Evolutionary conservation across 2,888 invertebrate genomes (phyloP).

Genomic region (Augiades crinisus): DNA sequence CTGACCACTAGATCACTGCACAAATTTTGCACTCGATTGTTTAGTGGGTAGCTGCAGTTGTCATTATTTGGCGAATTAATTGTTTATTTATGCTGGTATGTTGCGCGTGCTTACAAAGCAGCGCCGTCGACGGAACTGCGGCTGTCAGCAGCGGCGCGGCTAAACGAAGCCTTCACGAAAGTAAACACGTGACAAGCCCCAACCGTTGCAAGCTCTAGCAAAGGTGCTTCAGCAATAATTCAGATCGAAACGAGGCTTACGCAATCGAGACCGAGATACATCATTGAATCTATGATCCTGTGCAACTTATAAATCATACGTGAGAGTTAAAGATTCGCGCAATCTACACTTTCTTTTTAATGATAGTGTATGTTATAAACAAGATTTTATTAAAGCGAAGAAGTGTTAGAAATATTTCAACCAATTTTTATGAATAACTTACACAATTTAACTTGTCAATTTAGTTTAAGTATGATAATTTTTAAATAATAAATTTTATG

Average conservation of each 20-base stretch:
- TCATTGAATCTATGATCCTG: conserved; percentile 6
- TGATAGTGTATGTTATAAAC: neutral
- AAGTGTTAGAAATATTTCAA: too few species aligned
- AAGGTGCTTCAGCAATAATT: conserved; percentile 22
- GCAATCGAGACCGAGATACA: conserved; percentile 9
- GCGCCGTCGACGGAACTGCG: conserved; percentile 57
- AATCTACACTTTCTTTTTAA: conserved; percentile 4
- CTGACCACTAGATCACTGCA: conserved; percentile 54
- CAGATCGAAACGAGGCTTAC: conserved; percentile 16
- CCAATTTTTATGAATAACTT: too few species aligned
- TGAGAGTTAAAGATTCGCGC: neutral
- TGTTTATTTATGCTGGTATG: conserved; percentile 24
- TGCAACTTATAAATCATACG: neutral
- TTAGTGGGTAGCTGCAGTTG: conserved; percentile 36
- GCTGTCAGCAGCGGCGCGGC: conserved; percentile 35
- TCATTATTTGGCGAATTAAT: conserved; percentile 34
- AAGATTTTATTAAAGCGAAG: too few species aligned
- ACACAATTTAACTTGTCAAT: too few species aligned
- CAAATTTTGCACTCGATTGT: conserved; percentile 42
- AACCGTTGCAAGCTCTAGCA: conserved; percentile 24
- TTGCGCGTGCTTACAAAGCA: conserved; percentile 53
- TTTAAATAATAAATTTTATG: too few species aligned
- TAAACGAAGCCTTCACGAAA: conserved; percentile 57
- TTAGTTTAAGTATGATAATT: too few species aligned
- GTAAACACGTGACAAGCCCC: conserved; percentile 38